Conservation (phyloP, 2,113 vertebrate species). For the Pedetes capensis region DNA sequence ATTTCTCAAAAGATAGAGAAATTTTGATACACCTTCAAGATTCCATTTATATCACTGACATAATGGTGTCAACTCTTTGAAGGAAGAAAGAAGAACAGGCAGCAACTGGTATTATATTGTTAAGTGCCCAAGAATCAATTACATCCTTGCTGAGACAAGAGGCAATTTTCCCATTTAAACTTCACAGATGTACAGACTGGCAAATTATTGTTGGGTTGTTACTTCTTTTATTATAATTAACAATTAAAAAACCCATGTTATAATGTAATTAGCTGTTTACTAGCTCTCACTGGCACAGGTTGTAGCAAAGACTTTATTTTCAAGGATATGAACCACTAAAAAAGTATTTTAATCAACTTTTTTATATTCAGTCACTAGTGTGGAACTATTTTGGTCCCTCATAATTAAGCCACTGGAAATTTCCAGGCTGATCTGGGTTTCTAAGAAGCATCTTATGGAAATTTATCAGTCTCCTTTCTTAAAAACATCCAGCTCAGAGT, state of each 20-base stretch:
- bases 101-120: slow-evolving; percentile 68
- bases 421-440: slow-evolving; percentile 19
- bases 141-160: slow-evolving; percentile 79
- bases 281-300: slow-evolving; percentile 68
- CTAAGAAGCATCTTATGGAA: background rate
- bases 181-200: slow-evolving; percentile 70
- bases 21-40: slow-evolving; percentile 68
- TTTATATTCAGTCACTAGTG: slow-evolving; percentile 57
- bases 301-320: slow-evolving; percentile 54
- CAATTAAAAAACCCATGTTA: slow-evolving; percentile 75
- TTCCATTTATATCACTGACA: slow-evolving; percentile 75
- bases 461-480: slow-evolving; percentile 21
- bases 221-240: slow-evolving; percentile 79
- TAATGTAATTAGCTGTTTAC: slow-evolving; percentile 80
- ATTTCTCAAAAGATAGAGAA: slow-evolving; percentile 7
- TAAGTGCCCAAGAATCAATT: slow-evolving; percentile 79
- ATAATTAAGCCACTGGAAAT: slow-evolving; percentile 42
- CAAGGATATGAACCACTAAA: slow-evolving; percentile 65
- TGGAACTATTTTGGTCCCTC: slow-evolving; percentile 24
- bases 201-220: slow-evolving; percentile 78
- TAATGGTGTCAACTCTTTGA: slow-evolving; percentile 73
- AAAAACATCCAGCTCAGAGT: background rate
- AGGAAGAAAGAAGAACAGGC: slow-evolving; percentile 64
- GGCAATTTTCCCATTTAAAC: slow-evolving; percentile 80
- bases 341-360: slow-evolving; percentile 77